phyloP scores from a whole-genome alignment of 2,888 invertebrate genomes.

The Euplagia quadripunctaria region DNA sequence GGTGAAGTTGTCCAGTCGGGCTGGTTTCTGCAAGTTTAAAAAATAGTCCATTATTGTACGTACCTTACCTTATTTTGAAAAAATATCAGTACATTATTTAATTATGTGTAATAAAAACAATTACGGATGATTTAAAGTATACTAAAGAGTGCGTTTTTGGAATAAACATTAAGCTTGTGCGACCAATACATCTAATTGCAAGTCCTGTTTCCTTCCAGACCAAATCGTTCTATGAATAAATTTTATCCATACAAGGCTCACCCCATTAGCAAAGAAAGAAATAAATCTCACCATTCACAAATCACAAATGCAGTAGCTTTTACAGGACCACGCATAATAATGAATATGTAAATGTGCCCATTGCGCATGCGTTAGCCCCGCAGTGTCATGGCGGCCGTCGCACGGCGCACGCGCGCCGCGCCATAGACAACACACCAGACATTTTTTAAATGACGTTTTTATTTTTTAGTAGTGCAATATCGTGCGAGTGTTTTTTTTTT shows the following conservation, averaged over 20 bases:
- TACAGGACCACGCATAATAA: constrained; percentile 74
- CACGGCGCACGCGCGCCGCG: constrained; percentile 70
- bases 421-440: constrained; percentile 39
- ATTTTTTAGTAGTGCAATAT: constrained; percentile 34
- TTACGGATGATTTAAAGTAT: background rate
- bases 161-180: background rate
- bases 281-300: constrained; percentile 18
- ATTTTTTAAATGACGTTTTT: constrained; percentile 12
- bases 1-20: too few relatives aligned
- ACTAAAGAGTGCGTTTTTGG: background rate
- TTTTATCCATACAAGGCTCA: constrained; percentile 9
- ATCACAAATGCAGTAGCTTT: constrained; percentile 47
- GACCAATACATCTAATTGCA: background rate
- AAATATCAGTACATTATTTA: too few relatives aligned
- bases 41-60: too few relatives aligned
- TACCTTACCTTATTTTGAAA: too few relatives aligned
- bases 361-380: constrained; percentile 65
- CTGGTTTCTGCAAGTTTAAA: too few relatives aligned
- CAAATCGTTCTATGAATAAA: constrained; percentile 7
- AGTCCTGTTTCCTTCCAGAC: background rate
- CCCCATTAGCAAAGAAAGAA: constrained; percentile 22
- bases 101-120: too few relatives aligned
- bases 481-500: constrained; percentile 32
- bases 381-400: constrained; percentile 83
- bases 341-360: constrained; percentile 74